Percentiles rank a stretch among this genome's conserved stretches.
Conservation (phyloP, 2,888 invertebrate species). For the Lacanobia oleracea region DNA sequence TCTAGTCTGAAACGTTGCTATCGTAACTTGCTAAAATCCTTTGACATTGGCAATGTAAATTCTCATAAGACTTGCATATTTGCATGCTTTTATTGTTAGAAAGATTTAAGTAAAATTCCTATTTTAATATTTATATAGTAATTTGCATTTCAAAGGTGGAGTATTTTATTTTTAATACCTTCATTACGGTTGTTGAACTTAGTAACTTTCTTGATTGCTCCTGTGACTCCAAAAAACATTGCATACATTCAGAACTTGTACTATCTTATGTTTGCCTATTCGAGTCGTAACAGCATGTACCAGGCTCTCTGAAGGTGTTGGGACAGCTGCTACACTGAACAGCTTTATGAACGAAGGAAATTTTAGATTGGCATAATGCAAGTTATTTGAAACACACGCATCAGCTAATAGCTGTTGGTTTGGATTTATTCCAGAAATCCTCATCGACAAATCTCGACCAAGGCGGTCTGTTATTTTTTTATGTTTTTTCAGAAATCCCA, state of each 20-base stretch:
- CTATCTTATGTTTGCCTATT: neutral
- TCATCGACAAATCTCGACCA: no score
- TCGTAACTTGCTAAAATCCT: constrained; percentile 9
- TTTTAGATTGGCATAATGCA: no score
- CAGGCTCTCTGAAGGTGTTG: no score
- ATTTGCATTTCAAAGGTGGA: constrained; percentile 1
- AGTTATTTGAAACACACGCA: no score
- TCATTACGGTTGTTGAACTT: neutral
- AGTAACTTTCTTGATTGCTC: neutral
- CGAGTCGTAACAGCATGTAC: no score
- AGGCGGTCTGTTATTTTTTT: no score
- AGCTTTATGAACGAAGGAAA: no score
- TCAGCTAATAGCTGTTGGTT: no score
- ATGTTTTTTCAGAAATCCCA: no score
- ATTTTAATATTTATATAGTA: neutral
- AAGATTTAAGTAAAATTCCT: neutral
- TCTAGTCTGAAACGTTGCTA: neutral
- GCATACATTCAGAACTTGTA: constrained; percentile 62
- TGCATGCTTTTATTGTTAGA: neutral
- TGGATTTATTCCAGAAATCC: no score
- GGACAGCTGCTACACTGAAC: no score
- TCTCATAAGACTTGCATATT: constrained; percentile 17
- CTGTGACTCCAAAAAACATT: neutral
- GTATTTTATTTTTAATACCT: neutral
- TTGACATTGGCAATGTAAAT: constrained; percentile 8